Evolutionary conservation across 2,797 vertebrate species (phyloP).

Genomic region (Salmo trutta): DNA sequence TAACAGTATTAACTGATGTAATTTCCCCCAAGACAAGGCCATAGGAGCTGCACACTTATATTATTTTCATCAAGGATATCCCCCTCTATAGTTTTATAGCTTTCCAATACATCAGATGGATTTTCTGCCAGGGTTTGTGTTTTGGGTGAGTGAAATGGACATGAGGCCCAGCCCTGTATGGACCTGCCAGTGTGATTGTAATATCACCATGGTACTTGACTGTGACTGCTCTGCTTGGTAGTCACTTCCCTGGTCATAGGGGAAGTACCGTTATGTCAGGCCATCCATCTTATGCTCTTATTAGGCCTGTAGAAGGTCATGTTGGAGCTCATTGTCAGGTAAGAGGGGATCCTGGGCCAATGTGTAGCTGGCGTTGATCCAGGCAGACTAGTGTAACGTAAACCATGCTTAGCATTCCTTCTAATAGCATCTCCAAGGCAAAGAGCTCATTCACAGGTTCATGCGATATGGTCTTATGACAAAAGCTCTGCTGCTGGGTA

Average conservation of each 20-base stretch:
- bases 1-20: not conserved
- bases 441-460: not conserved
- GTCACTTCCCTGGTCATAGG: constrained; percentile 45
- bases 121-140: constrained; percentile 49
- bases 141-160: constrained; percentile 6
- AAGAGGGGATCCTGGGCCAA: constrained; percentile 30
- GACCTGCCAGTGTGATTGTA: constrained; percentile 47
- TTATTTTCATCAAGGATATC: not conserved
- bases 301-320: constrained; percentile 20
- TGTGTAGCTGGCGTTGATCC: constrained; percentile 3
- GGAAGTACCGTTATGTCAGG: constrained; percentile 18
- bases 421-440: not conserved
- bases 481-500: not conserved
- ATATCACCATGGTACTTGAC: constrained; percentile 59
- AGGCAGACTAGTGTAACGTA: not conserved
- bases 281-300: constrained; percentile 46
- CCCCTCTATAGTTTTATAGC: not conserved
- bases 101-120: constrained; percentile 17
- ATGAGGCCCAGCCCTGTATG: constrained; percentile 17
- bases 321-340: constrained; percentile 30
- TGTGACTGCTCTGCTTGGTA: constrained; percentile 41
- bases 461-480: not conserved
- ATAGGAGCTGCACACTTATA: not conserved
- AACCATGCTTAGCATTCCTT: not conserved
- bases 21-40: not conserved